phyloP scores from a whole-genome alignment of 2,113 vertebrate genomes.

The Syngnathoides biaculeatus region DNA sequence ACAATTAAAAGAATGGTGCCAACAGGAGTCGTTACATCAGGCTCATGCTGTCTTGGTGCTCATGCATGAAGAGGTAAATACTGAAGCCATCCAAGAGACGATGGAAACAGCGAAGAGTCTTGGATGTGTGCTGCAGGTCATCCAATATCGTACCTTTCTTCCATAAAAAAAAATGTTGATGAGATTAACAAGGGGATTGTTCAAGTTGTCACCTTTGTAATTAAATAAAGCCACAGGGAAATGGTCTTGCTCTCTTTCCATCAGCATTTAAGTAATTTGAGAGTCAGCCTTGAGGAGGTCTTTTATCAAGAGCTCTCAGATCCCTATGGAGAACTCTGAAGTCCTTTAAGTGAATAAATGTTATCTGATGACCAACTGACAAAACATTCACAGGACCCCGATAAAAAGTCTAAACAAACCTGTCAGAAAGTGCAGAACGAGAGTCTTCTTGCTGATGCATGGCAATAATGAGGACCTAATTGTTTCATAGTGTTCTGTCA shows the following conservation, averaged over 20 bases:
- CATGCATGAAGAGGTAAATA: too few relatives aligned
- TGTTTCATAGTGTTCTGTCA: conserved; percentile 7
- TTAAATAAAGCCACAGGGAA: conserved; percentile 49
- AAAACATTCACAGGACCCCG: background rate
- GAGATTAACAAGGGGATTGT: conserved; percentile 23
- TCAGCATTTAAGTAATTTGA: conserved; percentile 53
- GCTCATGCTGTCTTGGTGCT: too few relatives aligned
- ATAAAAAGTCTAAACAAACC: background rate
- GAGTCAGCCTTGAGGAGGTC: conserved; percentile 51
- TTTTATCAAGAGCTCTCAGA: conserved; percentile 58
- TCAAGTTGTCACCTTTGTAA: conserved; percentile 48
- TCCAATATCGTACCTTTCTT: conserved; percentile 40
- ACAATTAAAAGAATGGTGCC: too few relatives aligned
- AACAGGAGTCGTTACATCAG: too few relatives aligned
- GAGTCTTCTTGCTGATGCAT: background rate
- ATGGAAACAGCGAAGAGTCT: too few relatives aligned
- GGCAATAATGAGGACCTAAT: background rate
- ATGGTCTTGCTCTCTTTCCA: conserved; percentile 29
- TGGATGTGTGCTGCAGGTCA: too few relatives aligned
- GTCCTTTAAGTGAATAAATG: conserved; percentile 30
- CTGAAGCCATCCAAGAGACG: too few relatives aligned
- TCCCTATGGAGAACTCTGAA: conserved; percentile 25
- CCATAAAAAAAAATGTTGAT: conserved; percentile 42
- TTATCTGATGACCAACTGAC: background rate
- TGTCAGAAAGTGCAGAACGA: background rate